These are phyloP conservation scores for Urocyon cinereoargenteus DNA, from an alignment of 2,797 vertebrate species.

Conservation along the genomic window DNA sequence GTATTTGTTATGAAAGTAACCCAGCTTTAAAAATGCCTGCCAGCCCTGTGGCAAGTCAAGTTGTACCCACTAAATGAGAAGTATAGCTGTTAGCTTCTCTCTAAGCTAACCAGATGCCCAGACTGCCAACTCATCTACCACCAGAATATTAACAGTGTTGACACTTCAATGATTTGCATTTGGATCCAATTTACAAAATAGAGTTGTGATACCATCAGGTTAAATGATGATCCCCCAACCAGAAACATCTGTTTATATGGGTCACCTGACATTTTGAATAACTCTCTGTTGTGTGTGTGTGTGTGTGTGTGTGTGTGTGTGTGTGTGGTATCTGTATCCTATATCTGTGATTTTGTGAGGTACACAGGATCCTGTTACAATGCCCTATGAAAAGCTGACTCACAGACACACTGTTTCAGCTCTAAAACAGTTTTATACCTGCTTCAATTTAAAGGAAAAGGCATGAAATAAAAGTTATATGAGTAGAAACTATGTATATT, in stretches of 20 bases:
- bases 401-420: neutral
- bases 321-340: neutral
- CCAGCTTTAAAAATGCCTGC: conserved; percentile 69
- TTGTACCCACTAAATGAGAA: conserved; percentile 57
- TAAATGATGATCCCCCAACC: neutral
- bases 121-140: conserved; percentile 43
- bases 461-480: neutral
- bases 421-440: neutral
- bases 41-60: neutral
- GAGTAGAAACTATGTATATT: neutral
- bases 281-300: neutral
- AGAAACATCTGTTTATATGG: conserved; percentile 51
- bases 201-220: neutral
- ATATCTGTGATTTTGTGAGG: neutral
- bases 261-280: neutral
- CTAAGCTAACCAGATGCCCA: conserved; percentile 59
- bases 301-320: neutral
- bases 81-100: conserved; percentile 49
- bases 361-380: neutral
- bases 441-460: neutral
- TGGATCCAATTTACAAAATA: neutral
- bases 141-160: conserved; percentile 60
- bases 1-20: conserved; percentile 60
- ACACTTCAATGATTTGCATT: neutral
- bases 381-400: neutral